Base-by-base conservation (phyloP, 2,113 vertebrate genomes). In the Mungos mungo region DNA sequence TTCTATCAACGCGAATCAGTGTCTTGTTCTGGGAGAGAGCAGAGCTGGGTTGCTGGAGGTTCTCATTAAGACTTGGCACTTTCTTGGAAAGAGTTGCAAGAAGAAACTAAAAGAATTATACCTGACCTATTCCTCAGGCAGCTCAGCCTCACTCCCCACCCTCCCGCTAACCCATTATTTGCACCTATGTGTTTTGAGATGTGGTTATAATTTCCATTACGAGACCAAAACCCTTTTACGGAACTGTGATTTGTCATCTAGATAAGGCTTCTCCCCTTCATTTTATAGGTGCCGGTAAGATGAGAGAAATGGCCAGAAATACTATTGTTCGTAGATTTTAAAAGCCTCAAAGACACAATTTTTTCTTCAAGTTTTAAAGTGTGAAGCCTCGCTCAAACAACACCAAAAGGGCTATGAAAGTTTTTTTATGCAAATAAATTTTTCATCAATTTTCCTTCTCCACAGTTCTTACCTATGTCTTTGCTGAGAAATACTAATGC, bases 51-150 rank as follows among this genome's bases (percentile, higher is more conserved):
- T 68, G 72, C 96, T 98, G 96, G 85, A 93, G 91, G 80, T 27
- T 95, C 91, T 97, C 97, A 96, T 93, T 93, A 94, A 91, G 41
- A 65, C 74, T 89, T 97, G 96, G 81, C 97, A 98, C 54, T 97
- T 98, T 95, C 92, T 98, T 98, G 97, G 97, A 97, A 95, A 93
- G 88, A 89, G 85, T 97, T 98, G 85, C 68, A 92, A 98, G 86
- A 94, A 94, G 72, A 88, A 96, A 83, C 79, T 76, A 38, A 88
- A 94, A 93, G 94, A 98, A 80, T 97, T 93, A 88, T 66, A 80
- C 76, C 33, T 95, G 95, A 86, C 82, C 81, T 86, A 13, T 52
- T 92, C 91, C 41, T 88, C n/a, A n/a, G 50, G 38, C 88, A 86
- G 82, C 63, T 41, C 68, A n/a, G 57, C 29, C 72, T 85, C 54